Percentiles rank a stretch among this genome's conserved stretches.
These are phyloP conservation scores for Phaenicophaeus curvirostris DNA, from an alignment of 2,797 vertebrate species.

Conservation along the genomic window DNA sequence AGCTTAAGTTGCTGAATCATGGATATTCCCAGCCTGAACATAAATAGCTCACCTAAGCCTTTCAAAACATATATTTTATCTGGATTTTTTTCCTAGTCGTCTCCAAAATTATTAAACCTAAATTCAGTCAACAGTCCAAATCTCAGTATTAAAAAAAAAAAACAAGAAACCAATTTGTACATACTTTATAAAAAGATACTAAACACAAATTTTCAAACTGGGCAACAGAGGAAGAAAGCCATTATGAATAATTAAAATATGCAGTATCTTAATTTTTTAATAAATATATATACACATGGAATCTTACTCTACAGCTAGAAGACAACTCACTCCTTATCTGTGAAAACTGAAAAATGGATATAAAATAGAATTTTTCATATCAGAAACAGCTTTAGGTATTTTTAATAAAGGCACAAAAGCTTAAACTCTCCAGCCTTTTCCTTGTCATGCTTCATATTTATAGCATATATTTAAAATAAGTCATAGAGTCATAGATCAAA, in stretches of 20 bases:
- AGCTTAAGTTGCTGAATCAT: not conserved
- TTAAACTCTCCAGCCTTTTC: not conserved
- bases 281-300: constrained; percentile 34
- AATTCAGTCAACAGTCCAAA: not conserved
- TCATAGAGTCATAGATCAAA: too few relatives aligned
- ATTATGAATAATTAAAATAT: not conserved
- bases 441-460: not conserved
- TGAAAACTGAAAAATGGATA: constrained; percentile 7
- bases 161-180: not conserved
- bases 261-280: not conserved
- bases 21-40: not conserved
- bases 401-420: not conserved
- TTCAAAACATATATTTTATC: not conserved
- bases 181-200: not conserved
- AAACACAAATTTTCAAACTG: not conserved
- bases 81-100: not conserved
- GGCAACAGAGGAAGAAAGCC: not conserved
- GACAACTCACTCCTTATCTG: not conserved
- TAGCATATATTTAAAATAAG: not conserved
- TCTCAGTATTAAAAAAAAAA: not conserved
- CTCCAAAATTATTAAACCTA: not conserved
- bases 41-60: not conserved
- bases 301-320: not conserved
- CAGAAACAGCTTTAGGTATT: not conserved
- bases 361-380: not conserved